Conservation (phyloP, 2,797 vertebrate species). For the Spinus pinus region DNA sequence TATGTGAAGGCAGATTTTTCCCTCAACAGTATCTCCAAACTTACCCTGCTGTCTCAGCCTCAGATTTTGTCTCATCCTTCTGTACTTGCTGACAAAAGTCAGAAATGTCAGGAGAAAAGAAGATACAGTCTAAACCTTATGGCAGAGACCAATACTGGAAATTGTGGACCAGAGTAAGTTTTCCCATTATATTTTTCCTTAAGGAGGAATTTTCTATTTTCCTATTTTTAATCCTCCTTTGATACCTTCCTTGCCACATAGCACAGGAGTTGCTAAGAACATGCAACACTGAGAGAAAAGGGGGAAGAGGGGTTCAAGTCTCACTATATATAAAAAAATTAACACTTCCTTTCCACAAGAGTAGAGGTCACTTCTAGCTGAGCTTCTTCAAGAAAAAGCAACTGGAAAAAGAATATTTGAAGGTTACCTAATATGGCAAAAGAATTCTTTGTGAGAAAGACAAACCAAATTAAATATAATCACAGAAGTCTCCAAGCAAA, state of each 20-base stretch:
- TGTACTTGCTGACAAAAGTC: background rate
- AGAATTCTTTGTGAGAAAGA: background rate
- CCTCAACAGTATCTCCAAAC: background rate
- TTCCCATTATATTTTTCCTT: background rate
- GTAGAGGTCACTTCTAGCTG: background rate
- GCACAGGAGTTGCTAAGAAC: background rate
- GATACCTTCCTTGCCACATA: background rate
- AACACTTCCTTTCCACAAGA: background rate
- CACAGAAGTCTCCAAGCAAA: background rate
- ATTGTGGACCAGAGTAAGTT: background rate
- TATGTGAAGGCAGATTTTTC: background rate
- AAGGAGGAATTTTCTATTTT: background rate
- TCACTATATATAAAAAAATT: background rate
- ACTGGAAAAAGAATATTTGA: background rate
- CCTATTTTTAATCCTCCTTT: background rate
- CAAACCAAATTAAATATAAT: background rate
- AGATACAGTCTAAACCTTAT: background rate
- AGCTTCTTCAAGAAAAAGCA: background rate
- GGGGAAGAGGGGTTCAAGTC: background rate
- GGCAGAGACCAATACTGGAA: background rate
- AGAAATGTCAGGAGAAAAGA: background rate
- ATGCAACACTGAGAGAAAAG: background rate
- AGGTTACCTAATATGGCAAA: background rate
- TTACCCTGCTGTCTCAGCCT: background rate
- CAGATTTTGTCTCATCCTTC: background rate